A percentile compares a stretch with the other conserved stretches of the same genome.
phyloP scores from a whole-genome alignment of 2,113 vertebrate species.

The Phaetusa simplex region DNA sequence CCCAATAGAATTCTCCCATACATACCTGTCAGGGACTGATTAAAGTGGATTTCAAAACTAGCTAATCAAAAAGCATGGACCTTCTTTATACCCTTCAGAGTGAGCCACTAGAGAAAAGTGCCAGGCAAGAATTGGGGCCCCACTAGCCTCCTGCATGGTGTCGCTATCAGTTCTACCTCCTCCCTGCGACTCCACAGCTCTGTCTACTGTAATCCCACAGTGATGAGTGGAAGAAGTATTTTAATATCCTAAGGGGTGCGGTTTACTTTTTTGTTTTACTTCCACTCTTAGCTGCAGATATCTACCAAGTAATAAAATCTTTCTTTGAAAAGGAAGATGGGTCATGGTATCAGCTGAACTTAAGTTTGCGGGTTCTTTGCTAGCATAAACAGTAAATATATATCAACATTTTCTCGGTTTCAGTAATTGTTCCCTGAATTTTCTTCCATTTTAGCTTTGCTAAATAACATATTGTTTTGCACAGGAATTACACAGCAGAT shows the following conservation, averaged over 20 bases:
- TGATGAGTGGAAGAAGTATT: background rate
- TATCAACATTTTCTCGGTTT: background rate
- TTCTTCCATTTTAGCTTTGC: background rate
- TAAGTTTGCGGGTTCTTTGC: background rate
- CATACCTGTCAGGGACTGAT: background rate
- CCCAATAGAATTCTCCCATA: background rate
- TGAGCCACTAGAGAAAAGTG: background rate
- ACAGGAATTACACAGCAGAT: background rate
- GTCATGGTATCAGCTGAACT: background rate
- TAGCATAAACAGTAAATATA: background rate
- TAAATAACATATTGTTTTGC: background rate
- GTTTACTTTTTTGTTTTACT: background rate
- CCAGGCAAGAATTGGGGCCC: background rate
- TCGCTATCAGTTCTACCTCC: background rate
- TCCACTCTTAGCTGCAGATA: background rate
- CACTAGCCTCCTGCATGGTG: accelerated
- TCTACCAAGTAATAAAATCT: background rate
- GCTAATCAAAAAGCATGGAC: background rate
- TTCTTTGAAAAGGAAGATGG: background rate
- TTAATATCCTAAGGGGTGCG: background rate
- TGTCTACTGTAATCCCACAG: background rate
- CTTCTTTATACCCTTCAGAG: background rate
- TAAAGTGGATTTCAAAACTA: background rate
- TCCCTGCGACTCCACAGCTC: background rate
- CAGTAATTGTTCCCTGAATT: background rate